Conservation (phyloP, 2,113 vertebrate genomes). For the Oxygymnocypris stewartii region DNA sequence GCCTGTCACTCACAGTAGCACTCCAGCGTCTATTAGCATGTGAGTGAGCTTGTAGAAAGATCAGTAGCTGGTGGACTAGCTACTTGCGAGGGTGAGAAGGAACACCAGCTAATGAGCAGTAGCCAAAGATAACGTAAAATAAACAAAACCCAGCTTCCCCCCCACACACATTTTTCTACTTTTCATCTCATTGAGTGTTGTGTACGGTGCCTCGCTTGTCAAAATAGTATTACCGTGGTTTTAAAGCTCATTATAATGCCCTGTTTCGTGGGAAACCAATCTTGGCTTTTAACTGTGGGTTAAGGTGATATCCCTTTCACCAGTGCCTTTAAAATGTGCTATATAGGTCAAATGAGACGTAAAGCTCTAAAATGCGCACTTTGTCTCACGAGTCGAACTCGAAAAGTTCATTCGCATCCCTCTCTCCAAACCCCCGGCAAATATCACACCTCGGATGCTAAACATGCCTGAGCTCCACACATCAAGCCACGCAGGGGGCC, state of each 20-base stretch:
- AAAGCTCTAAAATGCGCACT: slow-evolving; percentile 62
- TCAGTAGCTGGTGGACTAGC: slow-evolving; percentile 2
- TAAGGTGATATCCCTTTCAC: slow-evolving; percentile 4
- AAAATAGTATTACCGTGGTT: slow-evolving; percentile 17
- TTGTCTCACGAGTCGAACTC: slow-evolving; percentile 57
- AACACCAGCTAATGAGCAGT: slow-evolving; percentile 13
- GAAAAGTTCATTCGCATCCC: slow-evolving; percentile 58
- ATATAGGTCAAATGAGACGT: slow-evolving; percentile 23
- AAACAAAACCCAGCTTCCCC: background rate
- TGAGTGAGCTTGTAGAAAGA: slow-evolving; percentile 18
- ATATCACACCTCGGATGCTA: slow-evolving; percentile 80
- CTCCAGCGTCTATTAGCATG: slow-evolving; percentile 37
- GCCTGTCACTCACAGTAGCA: slow-evolving; percentile 22
- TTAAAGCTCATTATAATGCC: slow-evolving; percentile 46
- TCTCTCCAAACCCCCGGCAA: slow-evolving; percentile 60
- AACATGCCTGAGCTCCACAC: slow-evolving; percentile 76
- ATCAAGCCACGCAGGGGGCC: slow-evolving; percentile 70
- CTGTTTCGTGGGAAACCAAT: slow-evolving; percentile 27
- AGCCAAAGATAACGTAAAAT: slow-evolving; percentile 1
- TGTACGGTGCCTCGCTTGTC: slow-evolving; percentile 35
- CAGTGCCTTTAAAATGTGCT: background rate
- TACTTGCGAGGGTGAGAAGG: slow-evolving; percentile 7
- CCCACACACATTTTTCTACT: background rate
- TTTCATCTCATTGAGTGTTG: slow-evolving; percentile 36
- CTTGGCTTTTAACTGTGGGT: slow-evolving; percentile 26